Conservation (phyloP, 92 coral and sea anemone genomes). For the Bergia puertoricense region DNA sequence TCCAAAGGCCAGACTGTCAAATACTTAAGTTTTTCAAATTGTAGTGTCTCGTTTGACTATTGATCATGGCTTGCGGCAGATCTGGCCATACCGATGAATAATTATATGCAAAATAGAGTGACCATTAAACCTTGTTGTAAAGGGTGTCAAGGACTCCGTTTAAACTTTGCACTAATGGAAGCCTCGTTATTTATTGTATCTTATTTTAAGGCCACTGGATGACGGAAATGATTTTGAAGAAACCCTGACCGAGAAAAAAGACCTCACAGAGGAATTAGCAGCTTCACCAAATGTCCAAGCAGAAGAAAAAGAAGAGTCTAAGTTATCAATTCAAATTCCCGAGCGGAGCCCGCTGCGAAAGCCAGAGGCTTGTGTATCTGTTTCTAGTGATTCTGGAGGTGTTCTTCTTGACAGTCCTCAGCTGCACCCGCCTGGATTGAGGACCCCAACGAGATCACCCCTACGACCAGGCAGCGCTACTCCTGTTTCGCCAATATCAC, state of each 20-base stretch:
- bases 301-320: constrained; percentile 11
- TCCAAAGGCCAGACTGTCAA: too few relatives aligned
- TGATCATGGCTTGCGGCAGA: background rate
- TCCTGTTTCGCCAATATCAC: constrained; percentile 35
- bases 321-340: constrained; percentile 22
- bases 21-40: too few relatives aligned
- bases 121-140: too few relatives aligned
- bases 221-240: constrained; percentile 4
- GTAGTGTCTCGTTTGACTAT: background rate
- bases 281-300: background rate
- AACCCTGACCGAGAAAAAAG: background rate
- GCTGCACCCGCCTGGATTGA: background rate
- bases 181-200: background rate
- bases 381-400: constrained; percentile 13
- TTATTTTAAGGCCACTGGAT: constrained; percentile 10
- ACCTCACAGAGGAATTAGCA: background rate
- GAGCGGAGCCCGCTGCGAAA: background rate
- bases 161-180: background rate
- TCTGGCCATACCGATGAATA: background rate
- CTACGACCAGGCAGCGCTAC: constrained; percentile 27
- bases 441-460: constrained; percentile 25
- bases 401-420: constrained; percentile 35
- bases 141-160: background rate
- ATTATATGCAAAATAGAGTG: too few relatives aligned
- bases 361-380: background rate